phyloP scores from a whole-genome alignment of 2,888 invertebrate genomes.

The Liodrosophila aerea region DNA sequence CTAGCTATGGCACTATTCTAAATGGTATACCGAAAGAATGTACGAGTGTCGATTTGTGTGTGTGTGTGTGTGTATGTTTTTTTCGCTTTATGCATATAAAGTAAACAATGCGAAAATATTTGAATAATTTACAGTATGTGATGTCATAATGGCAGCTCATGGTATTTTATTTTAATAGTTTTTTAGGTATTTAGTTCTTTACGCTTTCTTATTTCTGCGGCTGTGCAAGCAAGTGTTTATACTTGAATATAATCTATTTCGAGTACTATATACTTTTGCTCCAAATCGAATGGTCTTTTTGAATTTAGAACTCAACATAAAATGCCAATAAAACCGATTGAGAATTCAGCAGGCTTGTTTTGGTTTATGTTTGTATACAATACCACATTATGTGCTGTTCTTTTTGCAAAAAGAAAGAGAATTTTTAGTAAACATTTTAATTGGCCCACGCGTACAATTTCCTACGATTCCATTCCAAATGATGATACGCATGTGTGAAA shows the following conservation, averaged over 20 bases:
- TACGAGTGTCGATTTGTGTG: conserved; percentile 1
- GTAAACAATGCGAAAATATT: conserved; percentile 61
- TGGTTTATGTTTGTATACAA: conserved; percentile 4
- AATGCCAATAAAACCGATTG: conserved; percentile 7
- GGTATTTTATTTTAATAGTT: conserved; percentile 20
- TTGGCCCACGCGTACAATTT: conserved; percentile 22
- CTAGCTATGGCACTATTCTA: conserved; percentile 29
- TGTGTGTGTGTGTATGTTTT: conserved; percentile 8
- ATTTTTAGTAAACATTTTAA: conserved; percentile 25
- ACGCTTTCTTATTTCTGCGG: conserved; percentile 47
- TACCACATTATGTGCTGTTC: too few species aligned
- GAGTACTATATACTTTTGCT: conserved; percentile 18
- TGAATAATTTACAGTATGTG: conserved; percentile 72
- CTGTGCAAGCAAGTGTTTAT: conserved; percentile 26
- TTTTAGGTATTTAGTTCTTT: conserved; percentile 37
- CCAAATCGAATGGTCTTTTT: too few species aligned
- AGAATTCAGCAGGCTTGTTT: conserved; percentile 7
- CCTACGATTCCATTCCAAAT: background rate
- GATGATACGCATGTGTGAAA: conserved; percentile 11
- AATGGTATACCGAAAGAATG: conserved; percentile 43
- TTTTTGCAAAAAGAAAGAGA: conserved; percentile 1
- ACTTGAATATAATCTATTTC: conserved; percentile 9
- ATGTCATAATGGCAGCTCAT: conserved; percentile 60
- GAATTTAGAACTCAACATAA: conserved; percentile 17
- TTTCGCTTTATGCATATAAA: conserved; percentile 38